Evolutionary conservation across 2,797 vertebrate species (phyloP), one percentile per base, ranked within the genome.

Genomic region (Hirundo rustica): DNA sequence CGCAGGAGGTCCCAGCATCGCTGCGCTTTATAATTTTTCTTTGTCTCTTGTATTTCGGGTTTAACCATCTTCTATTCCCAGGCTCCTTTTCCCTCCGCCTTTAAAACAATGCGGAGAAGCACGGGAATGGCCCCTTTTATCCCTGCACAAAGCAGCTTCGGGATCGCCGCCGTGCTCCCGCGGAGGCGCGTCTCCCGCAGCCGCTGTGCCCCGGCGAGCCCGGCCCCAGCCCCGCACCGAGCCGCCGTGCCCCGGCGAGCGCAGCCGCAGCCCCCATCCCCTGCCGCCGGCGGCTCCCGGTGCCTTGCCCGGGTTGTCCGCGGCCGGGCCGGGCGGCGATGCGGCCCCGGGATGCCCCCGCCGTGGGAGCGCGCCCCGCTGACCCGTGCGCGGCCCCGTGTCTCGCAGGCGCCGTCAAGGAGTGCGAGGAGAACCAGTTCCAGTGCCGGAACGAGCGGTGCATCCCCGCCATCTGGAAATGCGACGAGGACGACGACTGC

Each of bases 401-500:
- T 68, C 81, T 71, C 71, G 36, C 54, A 97, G 97, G 96, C 70
- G 78, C 92, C 7, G 97, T 97, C 91, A 98, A 98, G 73, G 98
- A 98, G 96, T 99, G 99, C 95, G 98, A 99, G 94, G 97, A 98
- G 34, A 97, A 98, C 62, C 99, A 99, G 97, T 99, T 99, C 97
- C 98, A 98, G 97, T 99, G 99, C 98, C 98, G 97, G 92, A 99
- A 99, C 85, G 98, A 98, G 93, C 98, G 99, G 76, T 99, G 99
- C 98, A 98, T 99, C 97, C 99, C 99, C 32, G 98, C 98, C 53
- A 96, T 99, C 95, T 99, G 99, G 99, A 98, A 98, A 91, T 99
- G 99, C 77, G 99, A 99, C 83, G 99, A 99, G 78, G 99, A 99
- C 71, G 98, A 99, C 55, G 99, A 99, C 83, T 99, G 99, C 96